Evolutionary conservation across 37 sponge, comb jelly and placozoan genomes (phyloP).

Genomic region (Axinella damicornis): DNA sequence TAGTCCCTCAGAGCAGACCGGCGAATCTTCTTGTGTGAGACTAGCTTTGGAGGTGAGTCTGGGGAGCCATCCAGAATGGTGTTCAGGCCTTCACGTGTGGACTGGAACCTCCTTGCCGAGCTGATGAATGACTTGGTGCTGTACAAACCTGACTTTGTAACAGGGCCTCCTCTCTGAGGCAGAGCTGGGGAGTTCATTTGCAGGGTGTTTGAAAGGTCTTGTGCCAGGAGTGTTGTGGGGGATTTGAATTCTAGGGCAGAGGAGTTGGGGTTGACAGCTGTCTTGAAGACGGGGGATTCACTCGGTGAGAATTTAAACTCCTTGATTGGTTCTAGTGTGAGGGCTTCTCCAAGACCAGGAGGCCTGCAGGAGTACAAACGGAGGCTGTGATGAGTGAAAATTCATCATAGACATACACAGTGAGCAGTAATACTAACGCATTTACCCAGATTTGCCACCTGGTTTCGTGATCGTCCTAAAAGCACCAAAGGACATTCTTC

Average conservation of each 20-base stretch:
- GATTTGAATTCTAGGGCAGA: constrained; percentile 6
- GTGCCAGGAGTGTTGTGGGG: background rate
- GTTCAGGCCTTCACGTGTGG: constrained; percentile 33
- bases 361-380: background rate
- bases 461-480: background rate
- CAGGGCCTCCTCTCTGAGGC: background rate
- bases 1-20: constrained; percentile 22
- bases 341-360: too few species aligned
- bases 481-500: constrained; percentile 6
- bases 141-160: background rate
- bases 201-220: background rate
- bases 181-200: constrained; percentile 1
- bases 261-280: too few species aligned
- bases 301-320: background rate
- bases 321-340: constrained; percentile 18
- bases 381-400: too few species aligned
- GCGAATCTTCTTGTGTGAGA: constrained; percentile 1
- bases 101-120: background rate
- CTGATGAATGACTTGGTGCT: background rate
- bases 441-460: too few species aligned
- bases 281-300: background rate
- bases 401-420: too few species aligned
- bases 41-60: background rate
- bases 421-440: too few species aligned
- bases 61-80: constrained; percentile 40